A percentile compares a stretch with the other conserved stretches of the same genome.
These are phyloP conservation scores for Nipponacmea schrenckii DNA, from an alignment of 2,888 invertebrate species.

Conservation along the genomic window DNA sequence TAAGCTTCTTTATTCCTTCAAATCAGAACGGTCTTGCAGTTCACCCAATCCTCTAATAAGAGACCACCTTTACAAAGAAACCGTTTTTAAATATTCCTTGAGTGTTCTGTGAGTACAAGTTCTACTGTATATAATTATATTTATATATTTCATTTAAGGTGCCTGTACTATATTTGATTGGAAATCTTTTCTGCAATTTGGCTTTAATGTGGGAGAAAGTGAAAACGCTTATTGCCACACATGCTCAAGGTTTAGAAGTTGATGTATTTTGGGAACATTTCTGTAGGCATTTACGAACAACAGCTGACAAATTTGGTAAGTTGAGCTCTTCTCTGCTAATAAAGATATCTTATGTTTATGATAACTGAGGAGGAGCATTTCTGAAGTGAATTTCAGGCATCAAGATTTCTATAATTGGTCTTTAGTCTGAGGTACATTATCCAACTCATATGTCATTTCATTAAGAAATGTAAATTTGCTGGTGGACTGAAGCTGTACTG, in stretches of 20 bases:
- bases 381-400: no score
- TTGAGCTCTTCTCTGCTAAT: not conserved
- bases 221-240: slow-evolving; percentile 79
- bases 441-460: no score
- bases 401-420: no score
- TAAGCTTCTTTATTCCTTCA: no score
- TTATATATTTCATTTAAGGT: slow-evolving; percentile 66
- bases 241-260: slow-evolving; percentile 71
- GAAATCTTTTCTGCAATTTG: slow-evolving; percentile 85
- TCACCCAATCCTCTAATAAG: no score
- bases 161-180: slow-evolving; percentile 82
- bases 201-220: slow-evolving; percentile 89
- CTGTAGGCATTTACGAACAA: slow-evolving; percentile 67
- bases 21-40: no score
- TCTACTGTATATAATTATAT: slow-evolving; percentile 13
- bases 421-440: no score
- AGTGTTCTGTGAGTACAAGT: no score
- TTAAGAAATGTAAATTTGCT: no score
- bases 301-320: slow-evolving; percentile 51
- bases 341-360: not conserved
- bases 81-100: no score
- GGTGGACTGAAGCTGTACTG: no score
- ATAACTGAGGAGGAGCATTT: not conserved
- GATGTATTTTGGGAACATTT: slow-evolving; percentile 67
- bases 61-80: no score